These are phyloP conservation scores for Dicyrtoma fusca DNA, from an alignment of 2,888 invertebrate genomes.

Conservation along the genomic window DNA sequence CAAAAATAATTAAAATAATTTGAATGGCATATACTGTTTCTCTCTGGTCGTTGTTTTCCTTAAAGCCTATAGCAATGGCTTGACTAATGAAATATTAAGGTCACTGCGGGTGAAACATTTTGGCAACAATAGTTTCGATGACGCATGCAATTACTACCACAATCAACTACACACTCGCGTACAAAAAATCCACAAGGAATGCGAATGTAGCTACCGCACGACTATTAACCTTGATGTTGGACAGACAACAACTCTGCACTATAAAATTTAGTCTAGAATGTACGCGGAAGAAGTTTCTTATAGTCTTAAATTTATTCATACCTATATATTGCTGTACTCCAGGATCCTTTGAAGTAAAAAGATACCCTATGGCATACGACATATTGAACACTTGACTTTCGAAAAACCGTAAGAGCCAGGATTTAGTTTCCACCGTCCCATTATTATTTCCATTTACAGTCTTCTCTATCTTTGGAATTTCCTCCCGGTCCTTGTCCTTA, in stretches of 20 bases:
- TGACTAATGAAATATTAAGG: constrained; percentile 5
- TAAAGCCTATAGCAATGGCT: neutral
- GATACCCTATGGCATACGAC: constrained; percentile 96
- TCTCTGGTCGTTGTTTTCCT: no score
- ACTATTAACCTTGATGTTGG: neutral
- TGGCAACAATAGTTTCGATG: no score
- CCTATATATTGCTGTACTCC: constrained; percentile 97
- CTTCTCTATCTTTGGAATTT: neutral
- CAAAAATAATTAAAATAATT: constrained; percentile 54
- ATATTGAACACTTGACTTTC: constrained; percentile 98
- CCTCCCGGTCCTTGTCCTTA: constrained; percentile 2
- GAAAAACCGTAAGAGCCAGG: constrained; percentile 80
- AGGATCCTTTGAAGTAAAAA: constrained; percentile 97
- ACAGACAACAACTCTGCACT: neutral
- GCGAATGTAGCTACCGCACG: neutral
- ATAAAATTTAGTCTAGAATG: neutral
- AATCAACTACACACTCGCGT: neutral
- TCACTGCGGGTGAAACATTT: neutral
- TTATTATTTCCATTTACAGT: constrained; percentile 12
- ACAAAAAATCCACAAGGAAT: no score
- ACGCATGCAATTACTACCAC: neutral
- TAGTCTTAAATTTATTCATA: constrained; percentile 61
- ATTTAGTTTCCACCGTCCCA: constrained; percentile 54
- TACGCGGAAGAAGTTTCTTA: no score
- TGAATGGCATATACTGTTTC: no score